These are phyloP conservation scores for Microvelia longipes DNA, from an alignment of 1,140 invertebrate genomes.

Conservation along the genomic window DNA sequence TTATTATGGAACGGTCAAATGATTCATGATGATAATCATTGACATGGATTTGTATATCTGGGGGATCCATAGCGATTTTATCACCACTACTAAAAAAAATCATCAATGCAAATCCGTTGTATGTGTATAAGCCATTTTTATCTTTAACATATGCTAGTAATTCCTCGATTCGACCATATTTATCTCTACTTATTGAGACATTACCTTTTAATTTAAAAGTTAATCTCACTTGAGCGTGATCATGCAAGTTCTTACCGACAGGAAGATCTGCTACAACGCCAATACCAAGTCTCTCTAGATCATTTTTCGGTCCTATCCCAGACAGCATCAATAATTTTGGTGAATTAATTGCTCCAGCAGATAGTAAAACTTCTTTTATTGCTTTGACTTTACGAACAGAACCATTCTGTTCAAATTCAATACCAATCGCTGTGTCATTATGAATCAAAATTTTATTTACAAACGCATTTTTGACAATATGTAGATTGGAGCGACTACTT, in stretches of 20 bases:
- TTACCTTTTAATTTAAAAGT: neutral
- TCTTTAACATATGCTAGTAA: neutral
- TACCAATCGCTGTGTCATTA: conserved; percentile 28
- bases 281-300: conserved; percentile 58
- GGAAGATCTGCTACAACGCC: conserved; percentile 53
- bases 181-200: neutral
- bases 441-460: conserved; percentile 45
- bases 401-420: conserved; percentile 32
- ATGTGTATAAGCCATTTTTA: neutral
- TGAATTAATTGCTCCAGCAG: conserved; percentile 16
- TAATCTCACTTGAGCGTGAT: conserved; percentile 36
- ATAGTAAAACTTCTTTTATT: conserved; percentile 18
- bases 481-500: conserved; percentile 36
- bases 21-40: neutral
- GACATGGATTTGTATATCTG: neutral
- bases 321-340: conserved; percentile 16
- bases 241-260: conserved; percentile 69
- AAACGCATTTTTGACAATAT: conserved; percentile 36
- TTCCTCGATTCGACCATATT: too few relatives aligned
- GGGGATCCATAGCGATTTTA: neutral
- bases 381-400: conserved; percentile 6
- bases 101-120: neutral
- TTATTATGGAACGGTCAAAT: neutral
- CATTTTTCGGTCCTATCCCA: conserved; percentile 23
- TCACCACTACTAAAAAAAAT: neutral